Base-by-base conservation (phyloP, 2,888 invertebrate genomes). In the Tanaodytes sp. region DNA sequence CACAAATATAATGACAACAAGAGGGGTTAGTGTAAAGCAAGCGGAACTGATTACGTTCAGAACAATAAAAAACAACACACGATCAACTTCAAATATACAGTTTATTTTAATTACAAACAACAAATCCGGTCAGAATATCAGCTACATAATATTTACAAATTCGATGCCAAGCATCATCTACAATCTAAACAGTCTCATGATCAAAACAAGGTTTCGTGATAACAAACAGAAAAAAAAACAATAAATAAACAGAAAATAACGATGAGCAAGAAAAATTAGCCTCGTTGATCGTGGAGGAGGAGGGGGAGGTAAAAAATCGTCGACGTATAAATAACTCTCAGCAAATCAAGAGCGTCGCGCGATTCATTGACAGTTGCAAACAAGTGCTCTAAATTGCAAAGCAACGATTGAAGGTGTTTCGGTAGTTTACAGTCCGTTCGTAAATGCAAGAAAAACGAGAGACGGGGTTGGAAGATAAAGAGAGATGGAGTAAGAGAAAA, bases 111-210 rank as follows among this genome's bases (percentile, higher is more conserved):
- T 6, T 9, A 14, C 18, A 9, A 52, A 27, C 46, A 51, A 16
- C n/a, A 15, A 19, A 43, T 11, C 31, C 36, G 20, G 9, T 45
- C 30, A 45, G 16, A 30, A 19, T 45, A 33, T n/a, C n/a, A n/a
- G n/a, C 20, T 12, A 42, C 12, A 2, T 18, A 12, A 12, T 52
- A 52, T 52, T 52, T 52, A 54, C 54, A 54, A 40, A 16, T 31
- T 42, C 12, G n/a, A 31, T 14, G 6, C n/a, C 45, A 57, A n/a
- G 39, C 27, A 16, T 18, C 4, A 15, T 2, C 37, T 45, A 57
- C 12, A 43, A 37, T 36, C 55, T 45, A 57, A 45, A 36, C 45
- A 57, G 46, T 46, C 57, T 46, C 37, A 57, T 42, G 14, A 14
- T 31, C 19, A 36, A n/a, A n/a, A n/a, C n/a, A n/a, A n/a, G 37